Conservation (phyloP, 1,140 invertebrate genomes). For the Notospermus geniculatus region DNA sequence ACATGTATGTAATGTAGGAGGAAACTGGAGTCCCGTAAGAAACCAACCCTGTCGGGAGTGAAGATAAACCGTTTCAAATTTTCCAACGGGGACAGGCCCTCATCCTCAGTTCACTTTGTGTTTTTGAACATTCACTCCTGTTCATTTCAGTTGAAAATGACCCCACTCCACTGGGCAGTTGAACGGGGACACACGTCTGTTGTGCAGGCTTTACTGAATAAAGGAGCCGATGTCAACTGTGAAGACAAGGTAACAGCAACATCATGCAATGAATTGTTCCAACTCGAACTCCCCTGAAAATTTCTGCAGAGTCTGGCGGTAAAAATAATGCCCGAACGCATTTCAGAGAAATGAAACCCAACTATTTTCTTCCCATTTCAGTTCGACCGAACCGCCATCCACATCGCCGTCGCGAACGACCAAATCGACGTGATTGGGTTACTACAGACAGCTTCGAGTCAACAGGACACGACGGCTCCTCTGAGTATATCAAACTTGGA, state of each 20-base stretch:
- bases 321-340: too few relatives aligned
- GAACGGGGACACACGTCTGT: constrained; percentile 75
- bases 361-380: constrained; percentile 21
- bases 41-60: too few relatives aligned
- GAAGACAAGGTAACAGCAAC: constrained; percentile 64
- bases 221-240: constrained; percentile 68
- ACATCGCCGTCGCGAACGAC: constrained; percentile 69
- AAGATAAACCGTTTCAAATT: too few relatives aligned
- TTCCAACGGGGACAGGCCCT: too few relatives aligned
- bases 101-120: too few relatives aligned
- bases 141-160: constrained; percentile 81
- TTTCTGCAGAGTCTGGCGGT: too few relatives aligned
- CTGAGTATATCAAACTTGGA: neutral
- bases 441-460: constrained; percentile 50
- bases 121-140: too few relatives aligned
- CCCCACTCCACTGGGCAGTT: constrained; percentile 90
- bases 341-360: too few relatives aligned
- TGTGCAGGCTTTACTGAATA: constrained; percentile 68
- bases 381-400: constrained; percentile 80
- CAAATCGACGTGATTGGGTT: constrained; percentile 65
- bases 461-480: constrained; percentile 9
- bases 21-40: too few relatives aligned
- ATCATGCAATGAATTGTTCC: too few relatives aligned
- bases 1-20: too few relatives aligned
- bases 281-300: too few relatives aligned